These are phyloP conservation scores for Microctonus brassicae DNA, from an alignment of 2,888 invertebrate genomes.

Conservation along the genomic window DNA sequence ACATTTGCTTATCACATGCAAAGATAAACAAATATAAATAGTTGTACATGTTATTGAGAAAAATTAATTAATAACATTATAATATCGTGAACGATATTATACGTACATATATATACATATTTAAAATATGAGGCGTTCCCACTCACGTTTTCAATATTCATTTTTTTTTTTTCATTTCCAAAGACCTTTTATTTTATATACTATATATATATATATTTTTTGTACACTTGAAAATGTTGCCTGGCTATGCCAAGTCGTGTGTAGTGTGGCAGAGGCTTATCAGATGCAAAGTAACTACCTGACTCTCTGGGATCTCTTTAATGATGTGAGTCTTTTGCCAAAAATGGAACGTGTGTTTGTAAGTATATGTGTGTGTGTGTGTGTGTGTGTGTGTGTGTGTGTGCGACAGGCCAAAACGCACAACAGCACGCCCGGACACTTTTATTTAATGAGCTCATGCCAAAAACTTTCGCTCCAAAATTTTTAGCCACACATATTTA, in stretches of 20 bases:
- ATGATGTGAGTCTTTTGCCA: slow-evolving; percentile 3
- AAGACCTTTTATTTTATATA: too few species aligned
- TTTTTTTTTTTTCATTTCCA: too few species aligned
- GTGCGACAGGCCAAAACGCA: not conserved
- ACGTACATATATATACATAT: too few species aligned
- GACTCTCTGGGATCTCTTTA: not conserved
- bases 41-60: too few species aligned
- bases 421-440: too few species aligned
- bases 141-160: too few species aligned
- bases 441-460: not conserved
- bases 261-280: not conserved
- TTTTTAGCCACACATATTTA: not conserved
- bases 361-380: not conserved
- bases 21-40: not conserved
- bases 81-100: too few species aligned
- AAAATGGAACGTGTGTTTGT: not conserved
- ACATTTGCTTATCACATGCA: not conserved
- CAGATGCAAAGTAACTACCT: slow-evolving; percentile 8
- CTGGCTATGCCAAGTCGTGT: not conserved
- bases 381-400: not conserved
- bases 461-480: not conserved
- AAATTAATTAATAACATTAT: too few species aligned
- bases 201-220: not conserved
- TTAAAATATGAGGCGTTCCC: too few species aligned
- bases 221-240: not conserved